Evolutionary conservation across 2,797 vertebrate species (phyloP).

Genomic region (Valencia hispanica): DNA sequence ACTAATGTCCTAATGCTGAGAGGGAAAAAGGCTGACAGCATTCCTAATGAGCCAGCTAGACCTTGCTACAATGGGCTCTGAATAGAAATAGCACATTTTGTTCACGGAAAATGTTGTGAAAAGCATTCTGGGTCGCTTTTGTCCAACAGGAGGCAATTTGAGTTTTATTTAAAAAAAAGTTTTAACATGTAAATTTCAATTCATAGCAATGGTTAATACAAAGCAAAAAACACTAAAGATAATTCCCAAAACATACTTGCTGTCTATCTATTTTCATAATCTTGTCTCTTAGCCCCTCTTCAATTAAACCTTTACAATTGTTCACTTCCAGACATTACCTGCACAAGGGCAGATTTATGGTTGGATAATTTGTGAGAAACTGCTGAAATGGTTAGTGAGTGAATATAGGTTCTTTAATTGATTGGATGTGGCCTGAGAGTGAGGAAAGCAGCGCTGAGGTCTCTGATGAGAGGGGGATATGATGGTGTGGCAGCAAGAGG

Average conservation of each 20-base stretch:
- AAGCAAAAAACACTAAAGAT: neutral
- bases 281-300: neutral
- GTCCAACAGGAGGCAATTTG: neutral
- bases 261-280: neutral
- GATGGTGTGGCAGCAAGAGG: conserved; percentile 4
- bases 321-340: conserved; percentile 15
- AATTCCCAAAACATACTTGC: neutral
- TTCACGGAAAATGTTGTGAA: conserved; percentile 18
- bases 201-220: neutral
- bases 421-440: conserved; percentile 44
- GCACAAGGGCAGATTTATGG: conserved; percentile 50
- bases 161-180: conserved; percentile 3
- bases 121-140: conserved; percentile 15
- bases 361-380: conserved; percentile 58
- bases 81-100: conserved; percentile 47
- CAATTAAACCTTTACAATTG: conserved; percentile 1
- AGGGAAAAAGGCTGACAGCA: conserved; percentile 38
- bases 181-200: too few relatives aligned
- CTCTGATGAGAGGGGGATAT: conserved; percentile 31
- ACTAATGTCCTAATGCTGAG: conserved; percentile 47
- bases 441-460: conserved; percentile 35
- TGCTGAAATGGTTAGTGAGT: conserved; percentile 55
- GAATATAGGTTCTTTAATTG: conserved; percentile 74
- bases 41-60: conserved; percentile 42
- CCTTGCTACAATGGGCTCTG: conserved; percentile 20